phyloP scores from a whole-genome alignment of 2,113 vertebrate genomes.

The Nothobranchius kuhntae region DNA sequence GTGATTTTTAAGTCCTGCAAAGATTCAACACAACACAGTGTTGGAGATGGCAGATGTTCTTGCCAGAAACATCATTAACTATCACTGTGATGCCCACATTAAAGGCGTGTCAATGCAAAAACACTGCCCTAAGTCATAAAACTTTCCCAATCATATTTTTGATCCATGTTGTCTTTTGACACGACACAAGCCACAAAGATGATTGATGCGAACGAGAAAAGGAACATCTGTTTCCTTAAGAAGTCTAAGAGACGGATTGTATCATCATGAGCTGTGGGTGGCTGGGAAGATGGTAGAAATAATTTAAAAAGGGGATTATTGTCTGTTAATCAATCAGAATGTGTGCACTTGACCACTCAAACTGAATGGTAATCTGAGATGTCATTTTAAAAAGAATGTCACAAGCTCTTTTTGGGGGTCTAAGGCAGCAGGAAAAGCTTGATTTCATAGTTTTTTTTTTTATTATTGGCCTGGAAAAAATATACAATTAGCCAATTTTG shows the following conservation, averaged over 20 bases:
- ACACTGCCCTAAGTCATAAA: conserved; percentile 5
- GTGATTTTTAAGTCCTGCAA: background rate
- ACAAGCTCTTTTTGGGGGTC: no score
- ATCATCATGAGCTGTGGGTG: conserved; percentile 27
- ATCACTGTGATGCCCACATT: conserved; percentile 16
- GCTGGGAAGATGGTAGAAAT: conserved; percentile 16
- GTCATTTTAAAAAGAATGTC: no score
- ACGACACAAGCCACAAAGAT: background rate
- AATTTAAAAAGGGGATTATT: conserved; percentile 20
- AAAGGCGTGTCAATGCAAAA: conserved; percentile 15
- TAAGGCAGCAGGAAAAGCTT: background rate
- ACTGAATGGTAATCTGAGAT: no score
- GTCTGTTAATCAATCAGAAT: background rate
- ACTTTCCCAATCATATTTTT: conserved; percentile 16
- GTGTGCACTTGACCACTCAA: no score
- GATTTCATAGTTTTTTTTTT: background rate
- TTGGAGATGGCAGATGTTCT: background rate
- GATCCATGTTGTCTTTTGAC: background rate
- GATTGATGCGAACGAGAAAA: background rate
- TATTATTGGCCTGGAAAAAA: background rate
- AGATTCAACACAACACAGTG: background rate
- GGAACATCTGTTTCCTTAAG: background rate
- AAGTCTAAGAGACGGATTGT: conserved; percentile 1
- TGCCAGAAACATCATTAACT: background rate
- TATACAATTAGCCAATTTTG: background rate